Evolutionary conservation across 2,113 vertebrate species (phyloP).

Genomic region (Salvelinus alpinus): DNA sequence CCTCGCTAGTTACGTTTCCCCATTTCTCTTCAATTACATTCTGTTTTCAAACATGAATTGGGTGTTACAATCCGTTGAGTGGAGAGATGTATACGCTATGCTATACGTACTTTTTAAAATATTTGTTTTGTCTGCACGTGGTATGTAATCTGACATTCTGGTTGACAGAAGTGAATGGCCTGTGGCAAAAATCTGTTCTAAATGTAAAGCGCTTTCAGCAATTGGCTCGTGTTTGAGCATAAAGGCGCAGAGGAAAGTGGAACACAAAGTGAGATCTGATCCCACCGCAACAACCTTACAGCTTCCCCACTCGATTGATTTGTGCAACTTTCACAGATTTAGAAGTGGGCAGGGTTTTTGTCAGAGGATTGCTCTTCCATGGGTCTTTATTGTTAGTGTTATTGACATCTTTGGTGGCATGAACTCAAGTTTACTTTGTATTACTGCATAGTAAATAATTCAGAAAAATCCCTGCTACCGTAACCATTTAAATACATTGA

Average conservation of each 20-base stretch:
- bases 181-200: constrained; percentile 11
- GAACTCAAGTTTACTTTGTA: not conserved
- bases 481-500: not conserved
- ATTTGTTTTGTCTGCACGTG: not conserved
- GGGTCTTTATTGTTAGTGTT: not conserved
- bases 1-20: not conserved
- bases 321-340: not conserved
- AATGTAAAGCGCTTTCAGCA: constrained; percentile 3
- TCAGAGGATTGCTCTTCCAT: not conserved
- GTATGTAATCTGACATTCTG: not conserved
- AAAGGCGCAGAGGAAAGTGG: constrained; percentile 1
- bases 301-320: not conserved
- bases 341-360: not conserved
- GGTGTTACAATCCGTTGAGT: not conserved
- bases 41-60: not conserved
- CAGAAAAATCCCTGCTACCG: not conserved
- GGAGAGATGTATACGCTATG: not conserved
- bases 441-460: not conserved
- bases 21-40: not conserved
- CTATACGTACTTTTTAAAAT: not conserved
- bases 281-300: not conserved
- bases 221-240: constrained; percentile 1
- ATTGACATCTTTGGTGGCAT: not conserved
- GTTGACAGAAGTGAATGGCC: constrained; percentile 13
- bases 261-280: not conserved